Conservation (phyloP, 2,888 invertebrate genomes). For the Limnephilus marmoratus region DNA sequence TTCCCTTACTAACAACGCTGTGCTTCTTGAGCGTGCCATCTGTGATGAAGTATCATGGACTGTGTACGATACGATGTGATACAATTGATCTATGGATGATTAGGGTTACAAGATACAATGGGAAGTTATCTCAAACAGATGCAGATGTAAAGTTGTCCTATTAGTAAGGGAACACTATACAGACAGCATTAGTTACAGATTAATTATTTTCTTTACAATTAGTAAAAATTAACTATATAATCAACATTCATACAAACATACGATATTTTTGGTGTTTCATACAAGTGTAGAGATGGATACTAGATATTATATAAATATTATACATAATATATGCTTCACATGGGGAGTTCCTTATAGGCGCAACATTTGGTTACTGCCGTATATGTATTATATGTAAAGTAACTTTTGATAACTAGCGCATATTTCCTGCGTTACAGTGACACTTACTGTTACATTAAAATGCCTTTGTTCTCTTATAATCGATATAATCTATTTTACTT, state of each 20-base stretch:
- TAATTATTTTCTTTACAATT: slow-evolving; percentile 10
- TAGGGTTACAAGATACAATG: not conserved
- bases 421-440: not conserved
- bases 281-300: slow-evolving; percentile 25
- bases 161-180: slow-evolving; percentile 29
- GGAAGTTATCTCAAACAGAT: not conserved
- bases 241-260: slow-evolving; percentile 42
- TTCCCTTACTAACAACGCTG: slow-evolving; percentile 19
- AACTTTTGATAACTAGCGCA: slow-evolving; percentile 1
- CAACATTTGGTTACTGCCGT: slow-evolving; percentile 19
- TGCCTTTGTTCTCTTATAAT: slow-evolving; percentile 39
- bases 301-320: not conserved
- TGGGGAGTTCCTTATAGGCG: not conserved
- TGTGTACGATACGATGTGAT: not conserved
- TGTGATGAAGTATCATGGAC: not conserved
- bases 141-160: not conserved
- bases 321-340: not conserved
- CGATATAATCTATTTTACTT: slow-evolving; percentile 39
- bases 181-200: slow-evolving; percentile 18
- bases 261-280: slow-evolving; percentile 40
- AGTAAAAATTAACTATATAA: slow-evolving; percentile 21
- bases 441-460: slow-evolving; percentile 13
- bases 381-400: slow-evolving; percentile 7
- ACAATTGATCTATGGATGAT: not conserved
- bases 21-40: not conserved